Evolutionary conservation across 2,113 vertebrate genomes (phyloP), one percentile per base, ranked within the genome.

Genomic region (Prolemur simus): DNA sequence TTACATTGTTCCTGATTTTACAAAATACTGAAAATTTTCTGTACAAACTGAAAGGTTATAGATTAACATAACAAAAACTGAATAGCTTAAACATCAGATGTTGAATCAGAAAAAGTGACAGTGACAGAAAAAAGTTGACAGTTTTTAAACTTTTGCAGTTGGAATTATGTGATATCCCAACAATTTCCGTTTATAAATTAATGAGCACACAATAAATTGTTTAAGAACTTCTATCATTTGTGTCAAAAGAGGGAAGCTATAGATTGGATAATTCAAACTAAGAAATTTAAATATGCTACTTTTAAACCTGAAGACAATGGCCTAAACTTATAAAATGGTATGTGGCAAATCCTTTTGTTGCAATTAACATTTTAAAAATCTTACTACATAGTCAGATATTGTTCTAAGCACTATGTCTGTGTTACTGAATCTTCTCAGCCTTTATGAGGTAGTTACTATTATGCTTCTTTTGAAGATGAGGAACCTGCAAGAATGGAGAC

Each of bases 351-450:
- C 76, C 39, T 93, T 58, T 90, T n/a, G 17, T 71, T 58, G 73
- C 68, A 97, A 66, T 82, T 54, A 94, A 87, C 49, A 66, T 45
- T 89, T 95, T 68, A 66, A 47, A 94, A 69, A 83, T 49, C n/a
- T 82, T 87, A 84, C 27, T n/a, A 66, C 32, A 34, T 76, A 64
- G n/a, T 73, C 25, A 89, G 81, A 73, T 54, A 73, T 23, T 58
- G 37, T 39, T 63, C 25, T 71, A 84, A 87, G 42, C 74, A 80
- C n/a, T 54, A n/a, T 20, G 20, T 17, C n/a, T 58, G 4, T 64
- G 49, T 32, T 78, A 90, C 12, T 83, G 85, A 91, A 82, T 80
- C 56, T 47, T 94, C 54, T 83, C 47, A 82, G 12, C 45, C 83
- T 87, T 34, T 96, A 23, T 85, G 45, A 88, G 25, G 20, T 49